These are phyloP conservation scores for Ceraclea dissimilis DNA, from an alignment of 2,888 invertebrate species.

Conservation along the genomic window DNA sequence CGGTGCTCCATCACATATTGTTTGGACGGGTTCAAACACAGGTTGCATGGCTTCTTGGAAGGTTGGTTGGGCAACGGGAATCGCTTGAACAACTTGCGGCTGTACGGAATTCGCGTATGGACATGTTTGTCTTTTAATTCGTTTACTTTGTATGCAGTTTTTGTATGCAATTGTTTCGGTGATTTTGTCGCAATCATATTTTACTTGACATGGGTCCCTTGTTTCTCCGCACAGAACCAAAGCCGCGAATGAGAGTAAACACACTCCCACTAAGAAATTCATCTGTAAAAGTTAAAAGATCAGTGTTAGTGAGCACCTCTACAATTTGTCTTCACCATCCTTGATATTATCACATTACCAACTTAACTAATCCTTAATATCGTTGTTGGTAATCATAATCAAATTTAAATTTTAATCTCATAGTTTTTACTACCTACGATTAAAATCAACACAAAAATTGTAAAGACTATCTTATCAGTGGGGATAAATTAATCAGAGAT, in stretches of 20 bases:
- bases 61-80: not conserved
- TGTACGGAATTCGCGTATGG: slow-evolving; percentile 6
- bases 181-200: not conserved
- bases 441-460: no score
- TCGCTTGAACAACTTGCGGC: slow-evolving; percentile 7
- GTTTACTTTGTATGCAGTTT: slow-evolving; percentile 16
- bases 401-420: no score
- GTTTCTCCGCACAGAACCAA: not conserved
- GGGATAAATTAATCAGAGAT: no score
- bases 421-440: no score
- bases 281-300: slow-evolving; percentile 18
- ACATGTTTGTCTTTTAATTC: slow-evolving; percentile 18
- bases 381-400: no score
- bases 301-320: no score
- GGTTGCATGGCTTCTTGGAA: not conserved
- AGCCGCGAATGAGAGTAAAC: not conserved
- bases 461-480: no score
- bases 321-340: no score
- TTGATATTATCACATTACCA: no score
- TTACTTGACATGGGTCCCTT: slow-evolving; percentile 8
- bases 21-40: not conserved
- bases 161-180: slow-evolving; percentile 18
- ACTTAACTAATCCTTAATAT: no score
- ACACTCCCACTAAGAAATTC: slow-evolving; percentile 3
- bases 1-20: not conserved